These are phyloP conservation scores for Pseudochaenichthys georgianus DNA, from an alignment of 2,797 vertebrate genomes.

Conservation along the genomic window DNA sequence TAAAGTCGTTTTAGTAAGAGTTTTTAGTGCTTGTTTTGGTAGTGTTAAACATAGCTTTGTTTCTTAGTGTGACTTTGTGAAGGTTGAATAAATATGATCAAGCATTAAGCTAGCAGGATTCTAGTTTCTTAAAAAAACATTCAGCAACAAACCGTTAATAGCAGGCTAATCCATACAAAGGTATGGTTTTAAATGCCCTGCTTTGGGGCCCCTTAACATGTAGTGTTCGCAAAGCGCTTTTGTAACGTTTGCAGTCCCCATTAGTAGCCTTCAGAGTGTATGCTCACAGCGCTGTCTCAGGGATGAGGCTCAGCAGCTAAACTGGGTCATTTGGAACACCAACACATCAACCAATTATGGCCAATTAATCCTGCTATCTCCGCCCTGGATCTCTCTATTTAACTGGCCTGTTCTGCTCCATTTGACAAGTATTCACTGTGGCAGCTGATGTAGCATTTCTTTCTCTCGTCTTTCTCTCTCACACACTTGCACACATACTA, in stretches of 20 bases:
- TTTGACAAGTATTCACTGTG: slow-evolving; percentile 60
- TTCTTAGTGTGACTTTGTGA: not conserved
- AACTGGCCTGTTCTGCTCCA: slow-evolving; percentile 65
- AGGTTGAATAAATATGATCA: not conserved
- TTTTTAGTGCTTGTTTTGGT: too few relatives aligned
- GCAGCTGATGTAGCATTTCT: slow-evolving; percentile 59
- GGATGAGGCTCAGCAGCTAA: slow-evolving; percentile 40
- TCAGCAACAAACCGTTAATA: not conserved
- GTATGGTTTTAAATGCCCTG: not conserved
- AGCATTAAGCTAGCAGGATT: not conserved
- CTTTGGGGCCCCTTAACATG: not conserved
- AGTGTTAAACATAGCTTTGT: not conserved
- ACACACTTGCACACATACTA: slow-evolving; percentile 10
- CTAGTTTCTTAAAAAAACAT: not conserved
- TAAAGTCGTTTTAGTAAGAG: too few relatives aligned
- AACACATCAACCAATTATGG: slow-evolving; percentile 69
- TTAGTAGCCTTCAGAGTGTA: not conserved
- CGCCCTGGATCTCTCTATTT: slow-evolving; percentile 60
- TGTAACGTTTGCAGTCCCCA: slow-evolving; percentile 1
- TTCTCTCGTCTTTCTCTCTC: slow-evolving; percentile 18
- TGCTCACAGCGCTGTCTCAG: slow-evolving; percentile 6
- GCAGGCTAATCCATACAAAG: not conserved
- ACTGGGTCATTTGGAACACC: slow-evolving; percentile 74
- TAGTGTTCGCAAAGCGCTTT: not conserved
- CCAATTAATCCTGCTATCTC: slow-evolving; percentile 71